Evolutionary conservation across 2,113 vertebrate genomes (phyloP), one percentile per base, ranked within the genome.

Genomic region (Triplophysa siluroides): DNA sequence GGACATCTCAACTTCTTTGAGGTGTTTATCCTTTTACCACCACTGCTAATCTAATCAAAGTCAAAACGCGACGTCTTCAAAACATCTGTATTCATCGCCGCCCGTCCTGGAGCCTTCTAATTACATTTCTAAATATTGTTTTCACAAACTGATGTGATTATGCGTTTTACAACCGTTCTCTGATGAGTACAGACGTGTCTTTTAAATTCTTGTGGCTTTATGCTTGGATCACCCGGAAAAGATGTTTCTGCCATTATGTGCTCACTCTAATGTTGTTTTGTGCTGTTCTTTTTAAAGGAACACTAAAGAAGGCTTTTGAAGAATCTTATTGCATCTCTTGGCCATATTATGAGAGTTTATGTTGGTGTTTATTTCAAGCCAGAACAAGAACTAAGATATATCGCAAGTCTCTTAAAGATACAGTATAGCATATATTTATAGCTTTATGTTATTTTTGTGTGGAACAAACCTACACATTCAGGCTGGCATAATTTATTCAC

Each of bases 101-200:
- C 41, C 58, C 29, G 29, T 21, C 24, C 26, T 77, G 11, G 14
- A 18, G 11, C 26, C 61, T 29, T 65, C 19, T 77, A 29, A 77
- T 65, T 66, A 21, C 45, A 65, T 50, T 76, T 76, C 26, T 76
- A 63, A 62, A 76, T 77, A 65, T 65, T 77, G 45, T 63, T 65
- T 77, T 77, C 26, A 65, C 45, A 19, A 77, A 29, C 41, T 76
- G 43, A 64, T 76, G 23, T 63, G 72, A 26, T 18, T 45, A 75
- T 12, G 9, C 41, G 54, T 41, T 76, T 76, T 65, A 41, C 43
- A 54, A n/a, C 23, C 13, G 10, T 77, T 77, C 62, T 29, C 58
- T n/a, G 61, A 65, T 16, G 43, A 29, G 73, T 76, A 29, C 19
- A 56, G 26, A 78, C 24, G 45, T 70, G 65, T 66, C 52, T 21